A percentile compares a stretch with the other conserved stretches of the same genome.
phyloP scores from a whole-genome alignment of 1,140 invertebrate genomes.

The Vanessa atalanta region DNA sequence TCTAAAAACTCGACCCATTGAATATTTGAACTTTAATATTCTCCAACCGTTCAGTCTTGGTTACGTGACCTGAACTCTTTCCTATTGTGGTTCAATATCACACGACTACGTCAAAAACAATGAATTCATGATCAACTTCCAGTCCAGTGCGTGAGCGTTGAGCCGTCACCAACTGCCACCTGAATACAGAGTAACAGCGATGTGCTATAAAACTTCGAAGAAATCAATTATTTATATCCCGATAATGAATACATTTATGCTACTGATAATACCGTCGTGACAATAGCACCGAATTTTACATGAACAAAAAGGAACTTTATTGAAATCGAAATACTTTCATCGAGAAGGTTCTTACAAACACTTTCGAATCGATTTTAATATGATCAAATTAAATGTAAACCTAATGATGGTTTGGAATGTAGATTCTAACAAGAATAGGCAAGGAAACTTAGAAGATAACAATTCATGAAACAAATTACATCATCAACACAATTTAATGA shows the following conservation, averaged over 20 bases:
- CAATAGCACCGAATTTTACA: neutral
- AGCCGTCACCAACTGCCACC: constrained; percentile 40
- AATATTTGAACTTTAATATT: constrained; percentile 74
- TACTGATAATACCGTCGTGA: neutral
- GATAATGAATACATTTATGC: constrained; percentile 21
- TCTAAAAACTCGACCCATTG: constrained; percentile 75
- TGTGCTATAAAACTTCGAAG: constrained; percentile 26
- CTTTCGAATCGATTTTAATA: no score
- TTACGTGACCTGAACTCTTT: constrained; percentile 77
- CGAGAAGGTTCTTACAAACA: no score
- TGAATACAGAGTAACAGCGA: constrained; percentile 66
- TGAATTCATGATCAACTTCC: constrained; percentile 76
- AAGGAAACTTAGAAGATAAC: no score
- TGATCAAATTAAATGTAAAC: no score
- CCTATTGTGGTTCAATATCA: constrained; percentile 73
- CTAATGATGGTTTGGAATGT: no score
- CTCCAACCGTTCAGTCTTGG: constrained; percentile 55
- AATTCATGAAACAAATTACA: no score
- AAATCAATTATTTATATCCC: constrained; percentile 36
- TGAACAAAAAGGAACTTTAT: no score
- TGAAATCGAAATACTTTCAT: no score
- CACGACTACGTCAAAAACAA: constrained; percentile 75
- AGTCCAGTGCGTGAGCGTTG: constrained; percentile 59
- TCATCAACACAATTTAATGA: no score
- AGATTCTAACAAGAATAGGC: no score